These are phyloP conservation scores for Aphidius gifuensis DNA, from an alignment of 1,140 invertebrate species.

Conservation along the genomic window DNA sequence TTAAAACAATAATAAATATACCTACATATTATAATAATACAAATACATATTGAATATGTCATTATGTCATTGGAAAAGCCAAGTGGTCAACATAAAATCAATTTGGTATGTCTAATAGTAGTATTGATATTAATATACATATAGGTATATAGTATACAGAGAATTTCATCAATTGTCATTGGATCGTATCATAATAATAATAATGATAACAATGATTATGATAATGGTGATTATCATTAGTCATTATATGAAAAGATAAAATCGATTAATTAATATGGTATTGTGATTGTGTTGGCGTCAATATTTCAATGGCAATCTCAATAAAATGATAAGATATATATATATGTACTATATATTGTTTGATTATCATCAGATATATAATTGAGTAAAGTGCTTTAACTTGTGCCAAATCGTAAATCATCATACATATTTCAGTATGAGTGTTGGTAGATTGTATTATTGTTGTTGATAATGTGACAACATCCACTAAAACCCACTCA, in stretches of 20 bases:
- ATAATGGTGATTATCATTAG: no score
- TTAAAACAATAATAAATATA: slow-evolving; percentile 8
- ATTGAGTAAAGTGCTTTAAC: no score
- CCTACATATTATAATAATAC: no score
- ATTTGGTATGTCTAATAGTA: slow-evolving; percentile 18
- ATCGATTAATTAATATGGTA: slow-evolving; percentile 12
- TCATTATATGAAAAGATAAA: no score
- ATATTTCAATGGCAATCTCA: neutral
- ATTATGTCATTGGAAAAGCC: slow-evolving; percentile 37
- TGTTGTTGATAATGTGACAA: no score
- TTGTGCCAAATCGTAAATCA: no score
- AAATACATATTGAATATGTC: neutral
- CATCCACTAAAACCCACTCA: no score
- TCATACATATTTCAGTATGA: no score
- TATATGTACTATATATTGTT: no score
- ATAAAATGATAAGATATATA: no score
- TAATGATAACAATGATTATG: neutral
- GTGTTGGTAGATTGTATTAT: no score
- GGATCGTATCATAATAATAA: neutral
- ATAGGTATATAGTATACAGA: slow-evolving; percentile 2
- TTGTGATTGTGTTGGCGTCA: slow-evolving; percentile 8
- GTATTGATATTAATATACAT: slow-evolving; percentile 20
- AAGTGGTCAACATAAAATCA: slow-evolving; percentile 22
- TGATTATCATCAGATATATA: no score
- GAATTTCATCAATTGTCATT: slow-evolving; percentile 10